Conservation (phyloP, 2,797 vertebrate genomes). For the Microcaecilia unicolor region DNA sequence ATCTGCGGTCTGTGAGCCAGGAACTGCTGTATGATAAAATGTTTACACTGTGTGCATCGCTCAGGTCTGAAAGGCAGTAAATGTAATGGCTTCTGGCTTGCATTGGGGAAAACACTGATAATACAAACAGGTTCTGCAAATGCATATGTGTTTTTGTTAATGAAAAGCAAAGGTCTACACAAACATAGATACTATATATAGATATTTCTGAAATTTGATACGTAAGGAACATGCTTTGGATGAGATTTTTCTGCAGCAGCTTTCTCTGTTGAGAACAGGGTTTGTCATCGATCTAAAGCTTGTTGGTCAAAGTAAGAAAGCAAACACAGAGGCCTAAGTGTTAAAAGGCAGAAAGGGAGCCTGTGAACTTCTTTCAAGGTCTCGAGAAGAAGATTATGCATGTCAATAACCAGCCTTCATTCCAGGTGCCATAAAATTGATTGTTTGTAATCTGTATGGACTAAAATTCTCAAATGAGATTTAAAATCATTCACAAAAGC, state of each 20-base stretch:
- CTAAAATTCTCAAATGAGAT: not conserved
- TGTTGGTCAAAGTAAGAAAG: not conserved
- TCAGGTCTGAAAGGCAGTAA: conserved; percentile 27
- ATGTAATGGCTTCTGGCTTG: conserved; percentile 10
- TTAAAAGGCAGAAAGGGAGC: not conserved
- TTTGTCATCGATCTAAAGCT: too few relatives aligned
- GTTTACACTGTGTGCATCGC: conserved; percentile 46
- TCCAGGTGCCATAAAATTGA: not conserved
- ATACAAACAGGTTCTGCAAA: conserved; percentile 1
- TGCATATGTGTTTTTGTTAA: not conserved
- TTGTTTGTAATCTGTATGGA: not conserved
- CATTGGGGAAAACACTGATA: conserved; percentile 1
- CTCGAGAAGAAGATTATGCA: not conserved
- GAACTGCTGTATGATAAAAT: conserved; percentile 40
- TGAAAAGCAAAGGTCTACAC: conserved; percentile 1
- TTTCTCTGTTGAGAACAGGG: too few relatives aligned
- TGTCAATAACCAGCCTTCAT: not conserved
- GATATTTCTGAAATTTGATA: too few relatives aligned
- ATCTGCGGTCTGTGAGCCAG: conserved; percentile 35
- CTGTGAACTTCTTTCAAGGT: not conserved
- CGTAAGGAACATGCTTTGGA: too few relatives aligned
- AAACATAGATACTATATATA: too few relatives aligned
- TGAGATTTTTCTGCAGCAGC: too few relatives aligned
- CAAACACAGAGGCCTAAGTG: not conserved
- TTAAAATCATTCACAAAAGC: not conserved